These are phyloP conservation scores for Leptogaster cylindrica DNA, from an alignment of 2,888 invertebrate species.

Conservation along the genomic window DNA sequence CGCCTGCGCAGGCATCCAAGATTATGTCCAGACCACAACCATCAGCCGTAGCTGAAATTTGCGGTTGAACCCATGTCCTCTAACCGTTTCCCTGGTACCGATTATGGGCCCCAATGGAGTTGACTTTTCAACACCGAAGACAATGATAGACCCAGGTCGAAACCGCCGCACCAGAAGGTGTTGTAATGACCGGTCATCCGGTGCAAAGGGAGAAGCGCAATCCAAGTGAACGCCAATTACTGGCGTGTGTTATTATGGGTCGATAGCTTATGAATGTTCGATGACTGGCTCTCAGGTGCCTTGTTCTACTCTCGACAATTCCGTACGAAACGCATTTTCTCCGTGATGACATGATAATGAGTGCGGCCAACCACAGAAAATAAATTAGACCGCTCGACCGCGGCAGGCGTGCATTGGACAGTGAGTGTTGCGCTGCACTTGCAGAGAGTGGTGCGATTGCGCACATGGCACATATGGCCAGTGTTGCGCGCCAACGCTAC, in stretches of 20 bases:
- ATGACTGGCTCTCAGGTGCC: slow-evolving; percentile 10
- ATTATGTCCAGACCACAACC: slow-evolving; percentile 20
- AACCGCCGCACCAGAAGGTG: slow-evolving; percentile 42
- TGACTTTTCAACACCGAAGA: slow-evolving; percentile 11
- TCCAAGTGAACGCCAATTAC: slow-evolving; percentile 42
- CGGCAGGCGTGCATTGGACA: slow-evolving; percentile 22
- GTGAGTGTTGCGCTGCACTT: slow-evolving; percentile 3
- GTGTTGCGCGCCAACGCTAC: slow-evolving; percentile 37
- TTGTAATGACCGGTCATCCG: slow-evolving; percentile 44
- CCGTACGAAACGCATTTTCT: slow-evolving; percentile 43
- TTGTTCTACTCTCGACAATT: slow-evolving; percentile 3
- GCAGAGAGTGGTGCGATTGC: slow-evolving; percentile 11
- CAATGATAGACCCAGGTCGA: background rate
- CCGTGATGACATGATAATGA: slow-evolving; percentile 52
- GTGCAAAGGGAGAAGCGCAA: slow-evolving; percentile 40
- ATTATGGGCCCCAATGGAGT: slow-evolving; percentile 9
- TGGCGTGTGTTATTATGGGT: slow-evolving; percentile 40
- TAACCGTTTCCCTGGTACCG: slow-evolving; percentile 11
- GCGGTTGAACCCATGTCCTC: slow-evolving; percentile 26
- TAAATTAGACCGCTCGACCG: slow-evolving; percentile 46
- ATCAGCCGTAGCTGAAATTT: slow-evolving; percentile 11
- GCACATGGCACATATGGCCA: slow-evolving; percentile 42
- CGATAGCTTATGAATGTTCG: slow-evolving; percentile 33
- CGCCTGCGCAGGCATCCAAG: slow-evolving; percentile 9
- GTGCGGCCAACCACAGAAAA: slow-evolving; percentile 52